Evolutionary conservation across 1,140 invertebrate genomes (phyloP).

Genomic region (Drosophila oshimai): DNA sequence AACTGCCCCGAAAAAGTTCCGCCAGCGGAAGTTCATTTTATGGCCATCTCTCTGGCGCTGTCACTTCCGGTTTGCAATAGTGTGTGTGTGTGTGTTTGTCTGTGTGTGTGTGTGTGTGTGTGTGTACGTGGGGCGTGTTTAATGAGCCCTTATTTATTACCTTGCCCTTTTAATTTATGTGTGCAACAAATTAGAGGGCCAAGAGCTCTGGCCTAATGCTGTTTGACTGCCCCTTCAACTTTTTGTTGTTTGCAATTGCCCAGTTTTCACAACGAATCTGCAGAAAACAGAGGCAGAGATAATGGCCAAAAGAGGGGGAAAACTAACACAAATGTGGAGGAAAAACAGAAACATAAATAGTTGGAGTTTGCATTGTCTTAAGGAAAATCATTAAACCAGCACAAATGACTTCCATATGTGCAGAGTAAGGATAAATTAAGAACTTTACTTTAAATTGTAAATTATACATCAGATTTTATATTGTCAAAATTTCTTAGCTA

Average conservation of each 20-base stretch:
- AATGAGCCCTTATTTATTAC: slow-evolving; percentile 78
- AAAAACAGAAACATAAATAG: no score
- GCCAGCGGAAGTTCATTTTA: slow-evolving; percentile 59
- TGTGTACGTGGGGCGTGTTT: slow-evolving; percentile 32
- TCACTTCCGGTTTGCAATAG: not conserved
- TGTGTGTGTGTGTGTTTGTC: not conserved
- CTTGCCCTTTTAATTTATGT: slow-evolving; percentile 73
- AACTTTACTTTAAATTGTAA: no score
- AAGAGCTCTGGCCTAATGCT: slow-evolving; percentile 28
- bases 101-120: slow-evolving; percentile 1
- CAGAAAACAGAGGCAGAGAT: no score
- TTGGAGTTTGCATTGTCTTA: no score
- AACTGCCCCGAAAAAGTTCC: not conserved
- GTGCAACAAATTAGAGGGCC: slow-evolving; percentile 70
- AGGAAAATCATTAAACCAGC: no score
- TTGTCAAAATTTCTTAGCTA: no score
- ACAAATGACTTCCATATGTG: no score
- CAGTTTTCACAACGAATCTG: slow-evolving; percentile 17
- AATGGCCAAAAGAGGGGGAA: no score
- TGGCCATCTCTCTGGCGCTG: slow-evolving; percentile 17
- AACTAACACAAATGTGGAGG: not conserved
- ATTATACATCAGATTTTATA: no score
- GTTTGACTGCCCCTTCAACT: slow-evolving; percentile 50
- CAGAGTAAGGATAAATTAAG: no score
- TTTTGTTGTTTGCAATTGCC: slow-evolving; percentile 54